Conservation (phyloP, 1,140 invertebrate genomes). For the Mercenaria mercenaria region DNA sequence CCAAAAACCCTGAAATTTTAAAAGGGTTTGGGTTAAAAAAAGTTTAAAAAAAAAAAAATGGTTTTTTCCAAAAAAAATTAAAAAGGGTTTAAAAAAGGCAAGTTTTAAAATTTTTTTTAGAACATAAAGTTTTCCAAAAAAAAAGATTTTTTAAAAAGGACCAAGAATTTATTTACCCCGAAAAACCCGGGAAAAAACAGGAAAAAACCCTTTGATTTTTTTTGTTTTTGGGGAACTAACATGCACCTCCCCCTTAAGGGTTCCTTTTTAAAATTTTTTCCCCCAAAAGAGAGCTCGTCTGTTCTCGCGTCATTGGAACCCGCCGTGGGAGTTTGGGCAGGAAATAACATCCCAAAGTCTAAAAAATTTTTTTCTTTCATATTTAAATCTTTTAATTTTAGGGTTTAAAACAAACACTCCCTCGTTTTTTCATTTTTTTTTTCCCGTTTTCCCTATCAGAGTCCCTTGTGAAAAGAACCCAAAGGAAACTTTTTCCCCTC, state of each 20-base stretch:
- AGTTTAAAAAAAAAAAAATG: too few relatives aligned
- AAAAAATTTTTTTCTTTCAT: slow-evolving; percentile 69
- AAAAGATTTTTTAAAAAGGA: too few relatives aligned
- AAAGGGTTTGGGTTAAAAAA: too few relatives aligned
- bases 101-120: too few relatives aligned
- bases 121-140: too few relatives aligned
- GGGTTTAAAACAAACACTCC: slow-evolving; percentile 50
- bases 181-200: slow-evolving; percentile 77
- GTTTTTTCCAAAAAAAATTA: too few relatives aligned
- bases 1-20: too few relatives aligned
- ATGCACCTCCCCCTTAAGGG: slow-evolving; percentile 79
- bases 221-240: slow-evolving; percentile 71
- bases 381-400: slow-evolving; percentile 32
- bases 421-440: background rate
- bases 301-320: slow-evolving; percentile 79
- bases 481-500: background rate
- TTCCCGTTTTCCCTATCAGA: background rate
- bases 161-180: slow-evolving; percentile 74
- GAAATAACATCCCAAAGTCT: slow-evolving; percentile 72
- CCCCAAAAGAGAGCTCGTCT: slow-evolving; percentile 65
- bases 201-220: slow-evolving; percentile 77
- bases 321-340: slow-evolving; percentile 77
- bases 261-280: slow-evolving; percentile 72
- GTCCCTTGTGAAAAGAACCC: background rate
- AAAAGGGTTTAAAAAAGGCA: too few relatives aligned